phyloP scores from a whole-genome alignment of 2,888 invertebrate species.

The Epirrita christyi region DNA sequence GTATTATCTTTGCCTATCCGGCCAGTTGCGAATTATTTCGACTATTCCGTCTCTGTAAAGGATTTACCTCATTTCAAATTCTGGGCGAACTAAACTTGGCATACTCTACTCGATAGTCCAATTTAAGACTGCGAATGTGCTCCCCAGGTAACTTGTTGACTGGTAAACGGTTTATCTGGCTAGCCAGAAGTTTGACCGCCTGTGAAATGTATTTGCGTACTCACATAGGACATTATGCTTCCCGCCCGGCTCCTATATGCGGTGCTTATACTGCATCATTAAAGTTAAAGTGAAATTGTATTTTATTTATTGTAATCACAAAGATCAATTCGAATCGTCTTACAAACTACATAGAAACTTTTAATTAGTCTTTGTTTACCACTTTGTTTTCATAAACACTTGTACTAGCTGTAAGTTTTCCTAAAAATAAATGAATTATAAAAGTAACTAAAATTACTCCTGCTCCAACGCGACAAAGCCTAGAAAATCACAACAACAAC shows the following conservation, averaged over 20 bases:
- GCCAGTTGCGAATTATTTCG: conserved; percentile 11
- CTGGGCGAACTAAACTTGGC: conserved; percentile 5
- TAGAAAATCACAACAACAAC: no score
- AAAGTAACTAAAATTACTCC: no score
- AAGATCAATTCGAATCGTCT: no score
- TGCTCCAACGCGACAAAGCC: no score
- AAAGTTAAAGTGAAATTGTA: no score
- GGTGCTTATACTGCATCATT: no score
- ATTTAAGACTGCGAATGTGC: not conserved
- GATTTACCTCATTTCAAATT: conserved; percentile 19
- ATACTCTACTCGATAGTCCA: conserved; percentile 2
- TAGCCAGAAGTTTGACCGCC: not conserved
- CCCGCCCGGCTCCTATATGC: not conserved
- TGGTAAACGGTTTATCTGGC: not conserved
- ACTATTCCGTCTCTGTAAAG: not conserved
- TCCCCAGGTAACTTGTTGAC: not conserved
- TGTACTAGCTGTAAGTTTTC: no score
- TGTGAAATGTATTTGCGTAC: not conserved
- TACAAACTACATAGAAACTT: no score
- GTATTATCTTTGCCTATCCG: conserved; percentile 18
- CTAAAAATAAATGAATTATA: no score
- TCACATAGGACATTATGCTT: not conserved
- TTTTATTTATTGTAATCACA: no score
- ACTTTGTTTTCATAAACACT: no score
- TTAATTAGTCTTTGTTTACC: no score